Evolutionary conservation across 2,888 invertebrate species (phyloP).

Genomic region (Pemphredon lugubris): DNA sequence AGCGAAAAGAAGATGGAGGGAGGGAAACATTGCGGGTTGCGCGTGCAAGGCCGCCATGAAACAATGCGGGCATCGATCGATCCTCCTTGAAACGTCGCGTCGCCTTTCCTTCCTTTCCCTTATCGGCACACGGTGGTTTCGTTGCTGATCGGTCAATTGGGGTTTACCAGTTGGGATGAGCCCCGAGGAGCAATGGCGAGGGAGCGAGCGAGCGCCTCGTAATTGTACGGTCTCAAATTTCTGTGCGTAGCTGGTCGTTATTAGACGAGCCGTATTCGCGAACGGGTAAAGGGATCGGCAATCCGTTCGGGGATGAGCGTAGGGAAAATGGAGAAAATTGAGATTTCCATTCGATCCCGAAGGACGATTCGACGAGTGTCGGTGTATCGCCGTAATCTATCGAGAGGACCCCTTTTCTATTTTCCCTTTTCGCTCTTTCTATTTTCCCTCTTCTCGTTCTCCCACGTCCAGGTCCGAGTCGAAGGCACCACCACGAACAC

Average conservation of each 20-base stretch:
- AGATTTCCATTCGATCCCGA: slow-evolving; percentile 43
- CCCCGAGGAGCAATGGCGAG: too few species aligned
- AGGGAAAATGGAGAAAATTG: slow-evolving; percentile 34
- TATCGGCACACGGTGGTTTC: not conserved
- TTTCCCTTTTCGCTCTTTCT: slow-evolving; percentile 22
- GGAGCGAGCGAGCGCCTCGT: too few species aligned
- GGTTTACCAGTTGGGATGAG: too few species aligned
- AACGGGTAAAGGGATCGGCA: slow-evolving; percentile 40
- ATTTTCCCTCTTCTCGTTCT: too few species aligned
- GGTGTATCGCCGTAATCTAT: slow-evolving; percentile 58
- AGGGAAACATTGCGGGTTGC: too few species aligned
- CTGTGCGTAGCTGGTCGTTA: too few species aligned
- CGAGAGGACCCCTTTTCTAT: slow-evolving; percentile 37
- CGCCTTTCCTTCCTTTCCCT: slow-evolving; percentile 16
- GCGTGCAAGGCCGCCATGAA: slow-evolving; percentile 51
- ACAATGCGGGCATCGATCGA: slow-evolving; percentile 69
- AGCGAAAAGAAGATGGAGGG: slow-evolving; percentile 3
- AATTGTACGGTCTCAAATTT: too few species aligned
- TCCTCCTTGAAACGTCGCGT: slow-evolving; percentile 48
- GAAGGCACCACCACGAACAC: slow-evolving; percentile 7
- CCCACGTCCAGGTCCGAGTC: not conserved
- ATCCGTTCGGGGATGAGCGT: slow-evolving; percentile 34
- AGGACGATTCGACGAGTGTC: slow-evolving; percentile 36
- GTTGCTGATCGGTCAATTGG: not conserved
- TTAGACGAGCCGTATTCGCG: slow-evolving; percentile 2